phyloP scores from a whole-genome alignment of 2,113 vertebrate genomes.

The Ceyx melanurus region DNA sequence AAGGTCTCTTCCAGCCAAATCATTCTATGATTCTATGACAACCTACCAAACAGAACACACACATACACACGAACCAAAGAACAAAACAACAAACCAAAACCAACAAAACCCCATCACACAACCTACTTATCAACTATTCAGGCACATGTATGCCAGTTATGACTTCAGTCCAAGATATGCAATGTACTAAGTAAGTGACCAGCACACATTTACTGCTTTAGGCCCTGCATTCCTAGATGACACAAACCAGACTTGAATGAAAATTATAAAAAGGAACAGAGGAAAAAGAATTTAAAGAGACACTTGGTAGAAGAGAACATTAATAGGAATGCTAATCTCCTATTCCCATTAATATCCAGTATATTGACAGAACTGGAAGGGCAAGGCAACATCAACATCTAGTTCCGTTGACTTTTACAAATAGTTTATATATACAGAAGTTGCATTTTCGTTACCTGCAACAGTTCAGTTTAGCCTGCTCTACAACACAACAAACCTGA shows the following conservation, averaged over 20 bases:
- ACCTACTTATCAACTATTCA: not conserved
- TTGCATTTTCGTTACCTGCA: not conserved
- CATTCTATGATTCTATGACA: too few relatives aligned
- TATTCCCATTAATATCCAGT: not conserved
- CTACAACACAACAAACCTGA: not conserved
- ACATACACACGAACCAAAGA: too few relatives aligned
- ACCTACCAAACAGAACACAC: too few relatives aligned
- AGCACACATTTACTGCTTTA: not conserved
- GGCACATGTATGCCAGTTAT: not conserved
- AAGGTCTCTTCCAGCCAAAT: too few relatives aligned
- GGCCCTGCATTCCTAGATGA: not conserved
- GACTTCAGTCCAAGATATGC: not conserved
- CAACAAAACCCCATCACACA: not conserved
- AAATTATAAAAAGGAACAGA: not conserved
- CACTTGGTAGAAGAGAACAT: not conserved
- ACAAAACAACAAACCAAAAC: not conserved
- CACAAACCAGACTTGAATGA: not conserved
- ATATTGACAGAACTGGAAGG: not conserved
- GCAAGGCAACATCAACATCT: not conserved
- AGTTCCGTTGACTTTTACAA: too few relatives aligned
- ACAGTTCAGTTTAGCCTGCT: not conserved
- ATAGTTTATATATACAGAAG: not conserved
- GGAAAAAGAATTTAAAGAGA: not conserved
- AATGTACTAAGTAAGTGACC: rapidly evolving
- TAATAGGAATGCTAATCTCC: not conserved